Percentiles rank a stretch among this genome's conserved stretches.
phyloP scores from a whole-genome alignment of 2,888 invertebrate species.

The Ligdia adustata region DNA sequence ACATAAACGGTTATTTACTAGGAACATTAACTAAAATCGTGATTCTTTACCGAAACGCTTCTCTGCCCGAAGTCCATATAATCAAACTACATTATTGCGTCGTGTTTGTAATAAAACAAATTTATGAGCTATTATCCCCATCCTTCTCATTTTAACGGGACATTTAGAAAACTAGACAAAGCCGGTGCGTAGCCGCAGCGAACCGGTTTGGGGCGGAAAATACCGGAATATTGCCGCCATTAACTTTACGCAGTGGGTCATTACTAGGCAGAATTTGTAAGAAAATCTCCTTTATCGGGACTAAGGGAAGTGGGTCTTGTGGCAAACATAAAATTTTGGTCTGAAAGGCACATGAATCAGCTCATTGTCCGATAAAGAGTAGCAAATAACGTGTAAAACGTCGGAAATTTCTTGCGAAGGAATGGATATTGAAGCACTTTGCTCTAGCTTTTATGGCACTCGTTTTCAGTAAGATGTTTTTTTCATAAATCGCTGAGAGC shows the following conservation, averaged over 20 bases:
- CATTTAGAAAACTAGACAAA: slow-evolving; percentile 30
- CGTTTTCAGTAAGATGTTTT: slow-evolving; percentile 13
- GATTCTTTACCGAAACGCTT: background rate
- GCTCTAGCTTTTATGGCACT: slow-evolving; percentile 13
- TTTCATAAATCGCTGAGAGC: slow-evolving; percentile 7
- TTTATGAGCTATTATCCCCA: slow-evolving; percentile 26
- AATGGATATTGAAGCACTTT: slow-evolving; percentile 23
- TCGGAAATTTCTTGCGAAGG: slow-evolving; percentile 13
- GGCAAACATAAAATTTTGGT: slow-evolving; percentile 29
- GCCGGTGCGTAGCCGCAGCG: slow-evolving; percentile 27
- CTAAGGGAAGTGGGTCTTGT: slow-evolving; percentile 31
- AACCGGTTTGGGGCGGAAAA: slow-evolving; percentile 33
- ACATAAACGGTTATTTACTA: background rate
- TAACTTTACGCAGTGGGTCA: slow-evolving; percentile 36
- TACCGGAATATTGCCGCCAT: slow-evolving; percentile 35
- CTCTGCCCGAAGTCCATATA: slow-evolving; percentile 10
- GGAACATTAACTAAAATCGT: background rate
- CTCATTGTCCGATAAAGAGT: slow-evolving; percentile 26
- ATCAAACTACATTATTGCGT: slow-evolving; percentile 23
- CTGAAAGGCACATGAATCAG: slow-evolving; percentile 33
- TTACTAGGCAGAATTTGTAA: slow-evolving; percentile 43
- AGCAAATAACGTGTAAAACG: slow-evolving; percentile 26
- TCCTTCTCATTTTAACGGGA: slow-evolving; percentile 27
- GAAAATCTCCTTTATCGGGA: slow-evolving; percentile 34
- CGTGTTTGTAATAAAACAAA: slow-evolving; percentile 30